Percentiles rank a stretch among this genome's conserved stretches.
phyloP scores from a whole-genome alignment of 1,140 invertebrate species.

The Rhopalosiphum padi region DNA sequence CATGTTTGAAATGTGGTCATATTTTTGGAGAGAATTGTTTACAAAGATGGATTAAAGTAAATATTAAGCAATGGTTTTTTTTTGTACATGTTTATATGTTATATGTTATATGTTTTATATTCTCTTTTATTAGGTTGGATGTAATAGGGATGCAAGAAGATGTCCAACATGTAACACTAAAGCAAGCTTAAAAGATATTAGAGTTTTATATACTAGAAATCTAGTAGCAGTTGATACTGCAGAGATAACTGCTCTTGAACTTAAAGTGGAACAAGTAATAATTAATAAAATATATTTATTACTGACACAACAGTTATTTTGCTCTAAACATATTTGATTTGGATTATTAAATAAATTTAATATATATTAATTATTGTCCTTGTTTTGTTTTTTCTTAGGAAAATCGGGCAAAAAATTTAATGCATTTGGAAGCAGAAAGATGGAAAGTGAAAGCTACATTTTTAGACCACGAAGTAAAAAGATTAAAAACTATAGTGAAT shows the following conservation, averaged over 20 bases:
- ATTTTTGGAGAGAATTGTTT: slow-evolving; percentile 88
- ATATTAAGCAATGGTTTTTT: not conserved
- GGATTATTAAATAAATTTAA: not conserved
- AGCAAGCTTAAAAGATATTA: slow-evolving; percentile 76
- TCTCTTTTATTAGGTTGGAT: slow-evolving; percentile 10
- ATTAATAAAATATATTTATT: slow-evolving; percentile 3
- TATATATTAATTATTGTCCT: not conserved
- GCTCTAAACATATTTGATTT: not conserved
- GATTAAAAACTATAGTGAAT: not conserved
- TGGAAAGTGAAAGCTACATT: not conserved
- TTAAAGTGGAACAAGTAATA: slow-evolving; percentile 66
- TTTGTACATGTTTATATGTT: not conserved
- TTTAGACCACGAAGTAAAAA: not conserved
- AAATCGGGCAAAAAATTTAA: slow-evolving; percentile 4
- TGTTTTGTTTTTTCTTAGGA: slow-evolving; percentile 20
- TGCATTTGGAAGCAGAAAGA: not conserved
- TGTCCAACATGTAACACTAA: slow-evolving; percentile 90
- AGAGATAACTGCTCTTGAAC: slow-evolving; percentile 69
- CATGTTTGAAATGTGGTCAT: slow-evolving; percentile 87
- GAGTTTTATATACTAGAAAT: slow-evolving; percentile 74
- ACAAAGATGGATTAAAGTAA: slow-evolving; percentile 74
- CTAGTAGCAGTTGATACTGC: slow-evolving; percentile 72
- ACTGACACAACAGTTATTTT: not conserved
- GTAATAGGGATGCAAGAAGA: slow-evolving; percentile 1
- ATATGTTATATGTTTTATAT: not conserved